Base-by-base conservation (phyloP, 2,113 vertebrate species). In the Ciconia stormi region DNA sequence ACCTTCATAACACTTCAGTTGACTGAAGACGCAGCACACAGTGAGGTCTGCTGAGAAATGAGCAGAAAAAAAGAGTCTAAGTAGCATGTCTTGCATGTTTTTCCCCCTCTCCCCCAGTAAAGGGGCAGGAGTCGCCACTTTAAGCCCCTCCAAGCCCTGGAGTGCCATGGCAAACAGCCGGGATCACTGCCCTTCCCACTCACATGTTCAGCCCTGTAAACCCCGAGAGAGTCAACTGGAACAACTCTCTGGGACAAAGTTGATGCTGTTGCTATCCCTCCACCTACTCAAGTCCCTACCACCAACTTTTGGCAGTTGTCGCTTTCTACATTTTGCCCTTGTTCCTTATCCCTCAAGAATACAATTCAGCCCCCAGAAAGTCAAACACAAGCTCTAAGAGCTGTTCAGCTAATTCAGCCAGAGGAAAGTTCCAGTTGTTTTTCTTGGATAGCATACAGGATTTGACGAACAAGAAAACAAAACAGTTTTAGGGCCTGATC, bases 221-320 rank as follows among this genome's bases (percentile, higher is more conserved):
- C 2, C 55, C 19, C 3, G 0, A 30, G 40, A 62, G 55, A 78
- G 15, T 49, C 70, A 82, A 78, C 22, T 85, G 71, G 49, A 82
- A 61, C 30, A 65, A n/a, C 13, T 32, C 62, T 90, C 80, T 81
- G 77, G 88, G 88, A 86, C 52, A 93, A 95, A 91, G 87, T 87
- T 62, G 11, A 49, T 47, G 19, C 50, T 87, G 19, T 65, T 88
- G 38, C 63, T 88, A 36, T 86, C 63, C 38, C 29, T 82, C 62
- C 44, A 85, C 76, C 67, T 85, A 90, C 78, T 62, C 74, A 86
- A 42, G 13, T 74, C 52, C 16, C 46, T 61, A 42, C 42, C 66
- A 70, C 40, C 55, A 92, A 44, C 13, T 94, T 87, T 49, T 86
- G 55, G 83, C 61, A 53, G 49, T 63, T 2, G 44, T 63, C 3